Conservation (phyloP, 92 coral and sea anemone genomes). For the Epizoanthus illoricatus region DNA sequence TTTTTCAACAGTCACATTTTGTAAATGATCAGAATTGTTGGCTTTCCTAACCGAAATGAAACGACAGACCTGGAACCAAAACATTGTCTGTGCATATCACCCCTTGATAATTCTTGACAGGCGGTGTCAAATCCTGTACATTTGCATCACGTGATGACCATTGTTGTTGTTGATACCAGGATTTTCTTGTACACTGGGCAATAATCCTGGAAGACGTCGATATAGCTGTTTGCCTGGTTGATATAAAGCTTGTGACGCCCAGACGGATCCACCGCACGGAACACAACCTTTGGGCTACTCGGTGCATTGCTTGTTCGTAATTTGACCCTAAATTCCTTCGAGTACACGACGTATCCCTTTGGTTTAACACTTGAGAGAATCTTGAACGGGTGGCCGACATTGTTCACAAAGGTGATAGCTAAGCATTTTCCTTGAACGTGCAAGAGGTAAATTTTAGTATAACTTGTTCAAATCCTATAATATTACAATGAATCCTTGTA, state of each 20-base stretch:
- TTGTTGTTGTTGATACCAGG: conserved; percentile 15
- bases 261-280: conserved; percentile 45
- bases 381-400: conserved; percentile 46
- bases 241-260: conserved; percentile 4
- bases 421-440: conserved; percentile 42
- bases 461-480: no score
- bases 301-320: conserved; percentile 25
- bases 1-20: no score
- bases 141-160: neutral
- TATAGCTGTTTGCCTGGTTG: conserved; percentile 24
- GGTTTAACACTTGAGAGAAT: conserved; percentile 52
- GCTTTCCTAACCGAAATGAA: no score
- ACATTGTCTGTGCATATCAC: no score
- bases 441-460: neutral
- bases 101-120: no score
- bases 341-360: conserved; percentile 40
- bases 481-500: no score
- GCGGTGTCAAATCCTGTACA: no score
- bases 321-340: conserved; percentile 45
- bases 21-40: no score
- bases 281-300: conserved; percentile 38
- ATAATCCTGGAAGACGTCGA: conserved; percentile 19
- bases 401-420: conserved; percentile 48
- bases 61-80: no score
- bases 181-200: conserved; percentile 25